These are phyloP conservation scores for Megaceryle maxima DNA, from an alignment of 2,113 vertebrate genomes.

Conservation along the genomic window DNA sequence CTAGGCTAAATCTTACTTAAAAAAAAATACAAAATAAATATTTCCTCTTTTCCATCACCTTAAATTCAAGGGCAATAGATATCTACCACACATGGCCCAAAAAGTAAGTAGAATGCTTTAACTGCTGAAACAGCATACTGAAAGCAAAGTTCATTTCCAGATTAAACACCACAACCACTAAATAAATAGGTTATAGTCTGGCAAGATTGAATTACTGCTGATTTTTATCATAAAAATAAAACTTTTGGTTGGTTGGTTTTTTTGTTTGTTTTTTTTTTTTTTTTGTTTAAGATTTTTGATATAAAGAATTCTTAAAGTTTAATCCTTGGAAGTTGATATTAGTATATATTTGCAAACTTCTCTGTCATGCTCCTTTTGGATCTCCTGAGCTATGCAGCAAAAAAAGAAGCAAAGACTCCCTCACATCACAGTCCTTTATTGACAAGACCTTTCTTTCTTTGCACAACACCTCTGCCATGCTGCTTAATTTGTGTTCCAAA, in stretches of 20 bases:
- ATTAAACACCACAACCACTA: background rate
- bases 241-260: too few species aligned
- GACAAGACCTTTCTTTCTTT: background rate
- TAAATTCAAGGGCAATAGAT: background rate
- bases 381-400: background rate
- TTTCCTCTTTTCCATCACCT: background rate
- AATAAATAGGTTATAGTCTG: background rate
- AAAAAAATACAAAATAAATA: background rate
- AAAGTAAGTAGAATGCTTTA: background rate
- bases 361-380: background rate
- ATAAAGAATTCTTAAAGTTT: background rate
- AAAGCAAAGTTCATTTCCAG: background rate
- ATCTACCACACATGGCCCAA: background rate
- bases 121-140: background rate
- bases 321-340: background rate
- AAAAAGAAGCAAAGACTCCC: background rate
- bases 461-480: background rate
- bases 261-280: too few species aligned
- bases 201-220: background rate
- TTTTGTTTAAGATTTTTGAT: background rate
- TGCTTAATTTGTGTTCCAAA: background rate
- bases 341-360: background rate
- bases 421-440: background rate
- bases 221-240: background rate
- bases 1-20: background rate